A percentile compares a stretch with the other conserved stretches of the same genome.
phyloP scores from a whole-genome alignment of 2,888 invertebrate genomes.

The Xylocampa areola region DNA sequence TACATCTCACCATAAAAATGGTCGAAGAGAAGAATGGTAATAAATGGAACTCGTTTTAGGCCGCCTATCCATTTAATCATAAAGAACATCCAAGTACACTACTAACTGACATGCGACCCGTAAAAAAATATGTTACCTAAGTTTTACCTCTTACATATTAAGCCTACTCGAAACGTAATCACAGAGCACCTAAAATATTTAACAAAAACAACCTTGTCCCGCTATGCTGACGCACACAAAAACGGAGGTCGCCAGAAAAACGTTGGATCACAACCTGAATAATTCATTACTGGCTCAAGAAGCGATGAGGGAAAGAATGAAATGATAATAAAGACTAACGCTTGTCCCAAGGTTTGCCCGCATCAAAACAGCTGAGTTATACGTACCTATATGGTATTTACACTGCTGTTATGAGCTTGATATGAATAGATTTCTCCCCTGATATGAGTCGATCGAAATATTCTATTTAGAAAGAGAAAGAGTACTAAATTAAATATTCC shows the following conservation, averaged over 20 bases:
- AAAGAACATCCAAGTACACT: no score
- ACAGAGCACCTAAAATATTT: neutral
- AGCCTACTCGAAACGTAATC: neutral
- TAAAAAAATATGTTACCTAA: no score
- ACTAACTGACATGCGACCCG: no score
- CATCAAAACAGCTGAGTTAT: constrained; percentile 47
- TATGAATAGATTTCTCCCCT: constrained; percentile 32
- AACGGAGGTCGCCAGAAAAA: constrained; percentile 68
- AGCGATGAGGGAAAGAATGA: constrained; percentile 65
- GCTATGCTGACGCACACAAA: constrained; percentile 38
- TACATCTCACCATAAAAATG: no score
- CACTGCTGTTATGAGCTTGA: constrained; percentile 22
- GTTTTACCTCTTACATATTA: no score
- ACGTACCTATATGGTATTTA: constrained; percentile 11
- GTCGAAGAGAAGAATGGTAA: no score
- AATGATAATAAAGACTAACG: constrained; percentile 66
- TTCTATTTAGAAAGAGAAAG: no score
- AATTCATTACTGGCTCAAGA: constrained; percentile 72
- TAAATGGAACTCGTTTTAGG: no score
- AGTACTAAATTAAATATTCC: no score
- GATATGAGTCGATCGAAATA: neutral
- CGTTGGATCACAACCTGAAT: constrained; percentile 72
- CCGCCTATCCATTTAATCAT: no score
- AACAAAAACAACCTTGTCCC: constrained; percentile 3
- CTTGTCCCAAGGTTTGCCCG: constrained; percentile 40